Evolutionary conservation across 2,797 vertebrate genomes (phyloP), one percentile per base, ranked within the genome.

Genomic region (Acanthurus lineatus): DNA sequence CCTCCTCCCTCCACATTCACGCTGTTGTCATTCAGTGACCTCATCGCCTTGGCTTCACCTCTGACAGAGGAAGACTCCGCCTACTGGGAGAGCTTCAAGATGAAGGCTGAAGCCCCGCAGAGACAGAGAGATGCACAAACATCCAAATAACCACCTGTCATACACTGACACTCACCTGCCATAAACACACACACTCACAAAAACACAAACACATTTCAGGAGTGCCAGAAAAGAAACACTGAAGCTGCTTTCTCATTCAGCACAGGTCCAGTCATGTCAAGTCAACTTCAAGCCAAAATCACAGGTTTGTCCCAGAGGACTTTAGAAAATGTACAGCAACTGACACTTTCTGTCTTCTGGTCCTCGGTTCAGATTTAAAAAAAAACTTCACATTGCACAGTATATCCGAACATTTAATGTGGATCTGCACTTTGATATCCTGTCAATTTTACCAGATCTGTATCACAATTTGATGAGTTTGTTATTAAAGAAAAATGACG

Each of bases 71-170:
- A 98, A 89, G 97, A 99, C 90, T 88, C 96, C 69, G 86, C 94
- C 32, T 96, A 95, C 89, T 99, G 98, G 98, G 96, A 97, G 84
- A 95, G 90, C 83, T 99, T 98, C 90, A 92, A 91, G 85, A 95
- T 83, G 64, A 98, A 97, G 91, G 94, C 93, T 48, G 96, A 97
- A 76, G 90, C 93, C 40, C 96, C 95, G 6, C 77, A 90, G 87
- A 96, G 94, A 81, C 97, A 96, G 90, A 96, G 86, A 72, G 91
- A 93, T 44, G 84, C 77, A 74, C 78, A 53, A 40, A 51, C 68
- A 49, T 59, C 58, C 65, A 42, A 32, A 79, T 75, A 73, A 82
- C 73, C 10, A 8, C 66, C 82, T 60, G 59, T 73, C 40, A 73
- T 47, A 71, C 17, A 20, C 77, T 73, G 74, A 89, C 61, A 48